Evolutionary conservation across 2,797 vertebrate genomes (phyloP), one percentile per base, ranked within the genome.

Genomic region (Platalea minor): DNA sequence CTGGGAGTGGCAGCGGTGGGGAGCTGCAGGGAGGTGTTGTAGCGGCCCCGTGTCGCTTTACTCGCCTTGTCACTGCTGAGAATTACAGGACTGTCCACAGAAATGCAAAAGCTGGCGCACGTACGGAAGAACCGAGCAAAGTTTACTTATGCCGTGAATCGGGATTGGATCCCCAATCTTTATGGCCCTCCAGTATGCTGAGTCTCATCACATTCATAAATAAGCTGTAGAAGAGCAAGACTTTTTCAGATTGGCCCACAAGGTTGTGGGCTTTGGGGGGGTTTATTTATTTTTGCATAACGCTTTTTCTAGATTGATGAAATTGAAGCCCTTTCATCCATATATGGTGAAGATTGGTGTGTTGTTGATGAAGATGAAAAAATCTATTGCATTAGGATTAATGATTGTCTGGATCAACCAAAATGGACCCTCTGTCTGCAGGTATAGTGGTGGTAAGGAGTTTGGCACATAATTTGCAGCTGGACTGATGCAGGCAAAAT

Each of bases 341-440:
- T 99, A 96, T 99, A 99, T 53, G 99, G 99, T 8, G 99, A 99
- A 33, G 99, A 99, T 31, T 99, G 99, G 99, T 99, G 99, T 97
- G 98, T 99, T 89, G 98, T 99, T 90, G 99, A 99, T 91, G 99
- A 99, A 97, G 98, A 98, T 31, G 98, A 99, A 73, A 98, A 98
- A 96, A 98, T 99, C 97, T 99, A 99, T 97, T 99, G 99, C 97
- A 99, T 99, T 97, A 98, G 98, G 97, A 98, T 99, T 95, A 98
- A 97, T 12, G 98, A 98, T 35, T 97, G 98, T 73, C 94, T 98
- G 79, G 98, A 98, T 73, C 93, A 98, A 25, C 98, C 98, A 26
- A 99, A 98, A 90, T 98, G 99, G 98, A 99, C 98, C 2, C 98
- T 99, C 57, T 99, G 98, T 96, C 97, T 99, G 85, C 99, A 99